These are phyloP conservation scores for Melanotaenia parkinsoni DNA, from an alignment of 2,797 vertebrate genomes.

Conservation along the genomic window DNA sequence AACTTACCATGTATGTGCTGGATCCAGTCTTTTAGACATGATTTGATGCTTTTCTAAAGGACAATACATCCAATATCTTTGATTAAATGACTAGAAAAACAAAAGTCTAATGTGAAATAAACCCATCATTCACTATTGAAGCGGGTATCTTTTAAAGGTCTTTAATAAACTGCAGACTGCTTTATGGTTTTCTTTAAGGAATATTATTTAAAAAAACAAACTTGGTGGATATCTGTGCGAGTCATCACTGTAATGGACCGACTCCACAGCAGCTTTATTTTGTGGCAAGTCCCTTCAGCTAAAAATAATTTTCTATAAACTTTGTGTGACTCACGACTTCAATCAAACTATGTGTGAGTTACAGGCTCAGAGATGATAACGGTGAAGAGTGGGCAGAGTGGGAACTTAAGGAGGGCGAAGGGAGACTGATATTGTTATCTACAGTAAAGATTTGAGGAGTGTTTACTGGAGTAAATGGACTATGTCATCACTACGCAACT, in stretches of 20 bases:
- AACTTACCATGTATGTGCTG: not conserved
- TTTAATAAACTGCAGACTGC: not conserved
- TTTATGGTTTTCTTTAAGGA: no score
- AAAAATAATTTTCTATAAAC: slow-evolving; percentile 80
- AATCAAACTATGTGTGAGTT: slow-evolving; percentile 53
- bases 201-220: no score
- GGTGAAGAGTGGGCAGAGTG: slow-evolving; percentile 31
- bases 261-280: slow-evolving; percentile 33
- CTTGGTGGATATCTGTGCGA: slow-evolving; percentile 5
- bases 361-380: slow-evolving; percentile 24
- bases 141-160: not conserved
- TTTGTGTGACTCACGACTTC: slow-evolving; percentile 58
- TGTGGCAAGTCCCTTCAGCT: slow-evolving; percentile 57
- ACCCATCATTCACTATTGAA: not conserved
- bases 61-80: not conserved
- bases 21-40: not conserved
- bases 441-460: slow-evolving; percentile 46
- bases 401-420: slow-evolving; percentile 14
- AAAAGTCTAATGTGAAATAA: slow-evolving; percentile 1
- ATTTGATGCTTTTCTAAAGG: not conserved
- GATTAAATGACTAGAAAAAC: not conserved
- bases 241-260: not conserved
- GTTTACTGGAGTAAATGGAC: slow-evolving; percentile 65
- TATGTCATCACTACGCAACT: slow-evolving; percentile 70
- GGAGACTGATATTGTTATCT: slow-evolving; percentile 67